Percentiles rank a stretch among this genome's conserved stretches.
These are phyloP conservation scores for Toxonevra muliebris DNA, from an alignment of 2,888 invertebrate genomes.

Conservation along the genomic window DNA sequence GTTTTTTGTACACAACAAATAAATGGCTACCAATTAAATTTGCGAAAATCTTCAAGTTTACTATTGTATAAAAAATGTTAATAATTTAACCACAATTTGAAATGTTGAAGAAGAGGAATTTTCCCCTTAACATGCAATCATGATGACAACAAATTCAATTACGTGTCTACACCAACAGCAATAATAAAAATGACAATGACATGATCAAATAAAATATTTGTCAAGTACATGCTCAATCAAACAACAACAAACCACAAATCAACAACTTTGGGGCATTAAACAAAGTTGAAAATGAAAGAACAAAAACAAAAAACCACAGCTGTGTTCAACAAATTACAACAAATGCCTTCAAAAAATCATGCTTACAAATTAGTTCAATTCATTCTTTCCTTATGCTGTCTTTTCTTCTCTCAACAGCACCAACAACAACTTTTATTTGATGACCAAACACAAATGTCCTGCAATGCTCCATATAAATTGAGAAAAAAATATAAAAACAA, in stretches of 20 bases:
- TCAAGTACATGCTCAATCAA: constrained; percentile 35
- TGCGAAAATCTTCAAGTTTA: no score
- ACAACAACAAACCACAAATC: constrained; percentile 27
- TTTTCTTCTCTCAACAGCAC: constrained; percentile 43
- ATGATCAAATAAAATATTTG: constrained; percentile 34
- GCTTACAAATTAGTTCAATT: constrained; percentile 55
- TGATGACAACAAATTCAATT: constrained; percentile 36
- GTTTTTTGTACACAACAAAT: no score
- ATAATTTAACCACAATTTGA: no score
- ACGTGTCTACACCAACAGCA: constrained; percentile 19
- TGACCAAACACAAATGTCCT: constrained; percentile 50
- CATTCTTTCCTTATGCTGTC: constrained; percentile 43
- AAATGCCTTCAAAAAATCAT: constrained; percentile 58
- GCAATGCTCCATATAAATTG: constrained; percentile 3
- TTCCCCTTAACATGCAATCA: no score
- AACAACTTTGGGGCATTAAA: constrained; percentile 25
- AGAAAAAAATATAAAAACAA: constrained; percentile 23
- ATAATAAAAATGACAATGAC: constrained; percentile 15
- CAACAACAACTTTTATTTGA: constrained; percentile 47
- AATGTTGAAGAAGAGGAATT: no score
- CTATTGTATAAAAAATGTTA: no score
- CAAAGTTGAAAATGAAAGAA: background rate
- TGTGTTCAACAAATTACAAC: constrained; percentile 53
- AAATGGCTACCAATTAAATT: no score
- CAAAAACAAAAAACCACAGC: constrained; percentile 44